Base-by-base conservation (phyloP, 1,140 invertebrate species). In the Hirudo medicinalis region DNA sequence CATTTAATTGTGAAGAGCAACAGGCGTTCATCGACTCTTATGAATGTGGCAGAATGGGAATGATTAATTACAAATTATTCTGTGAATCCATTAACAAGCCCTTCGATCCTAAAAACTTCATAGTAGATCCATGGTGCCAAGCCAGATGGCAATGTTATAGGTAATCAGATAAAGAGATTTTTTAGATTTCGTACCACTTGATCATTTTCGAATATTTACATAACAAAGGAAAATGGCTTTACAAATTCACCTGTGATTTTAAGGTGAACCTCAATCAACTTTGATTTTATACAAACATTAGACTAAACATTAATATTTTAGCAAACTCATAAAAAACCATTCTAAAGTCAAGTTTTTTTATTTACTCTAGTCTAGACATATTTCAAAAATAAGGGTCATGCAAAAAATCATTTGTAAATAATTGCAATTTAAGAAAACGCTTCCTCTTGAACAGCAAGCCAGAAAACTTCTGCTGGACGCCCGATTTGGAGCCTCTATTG, bases 1-100 rank as follows among this genome's bases (percentile, higher is more conserved):
- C 57, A n/a, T 63, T 63, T 63, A 63, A 22, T 25, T 25, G 22
- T 63, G 57, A 63, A 63, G 57, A 63, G 20, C 22, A 63, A 63
- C 22, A 32, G 57, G 1, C 29, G 20, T 63, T 63, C 22, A 63
- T 63, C 29, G 57, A 63, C 11, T 15, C 22, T 22, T 63, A 63
- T 15, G 29, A 32, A 32, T 63, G 57, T 20, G 57, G 22, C 22
- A 22, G 29, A 63, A 13, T 0, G 8, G 57, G 57, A 13, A 63
- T 63, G 57, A 25, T 63, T 1, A 63, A 63, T 32, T 63, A 63
- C 57, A 63, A 63, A 32, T 1, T 25, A 11, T 63, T 63, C 29
- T 63, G 57, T 63, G 57, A 63, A 9, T 22, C 22, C 22, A n/a
- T 63, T 63, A 32, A 63, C 29, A 32, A 32, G 8, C 22, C 29